Conservation (phyloP, 2,113 vertebrate species). For the Oryctolagus cuniculus region mOryCun1.1 NC_091449.1:10280001-10280500, state of each 20-base stretch:
- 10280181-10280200: not conserved
- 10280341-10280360: slow-evolving; percentile 93
- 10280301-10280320: slow-evolving; percentile 97
- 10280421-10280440: slow-evolving; percentile 98
- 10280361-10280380: slow-evolving; percentile 95
- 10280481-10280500: not conserved
- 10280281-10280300: slow-evolving; percentile 91
- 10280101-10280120: accelerated
- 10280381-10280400: slow-evolving; percentile 96
- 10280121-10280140: not conserved
- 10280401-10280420: slow-evolving; percentile 94
- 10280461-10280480: slow-evolving; percentile 70
- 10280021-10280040: not conserved
- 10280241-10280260: not conserved
- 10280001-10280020: accelerated
- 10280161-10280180: no score
- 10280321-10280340: slow-evolving; percentile 95
- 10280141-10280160: not conserved
- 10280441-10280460: not conserved
- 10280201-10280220: not conserved
- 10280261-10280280: accelerated
- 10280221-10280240: not conserved
- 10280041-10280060: not conserved
- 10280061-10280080: accelerated
- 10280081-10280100: accelerated